phyloP scores from a whole-genome alignment of 2,113 vertebrate species.

The Baryphthengus martii region DNA sequence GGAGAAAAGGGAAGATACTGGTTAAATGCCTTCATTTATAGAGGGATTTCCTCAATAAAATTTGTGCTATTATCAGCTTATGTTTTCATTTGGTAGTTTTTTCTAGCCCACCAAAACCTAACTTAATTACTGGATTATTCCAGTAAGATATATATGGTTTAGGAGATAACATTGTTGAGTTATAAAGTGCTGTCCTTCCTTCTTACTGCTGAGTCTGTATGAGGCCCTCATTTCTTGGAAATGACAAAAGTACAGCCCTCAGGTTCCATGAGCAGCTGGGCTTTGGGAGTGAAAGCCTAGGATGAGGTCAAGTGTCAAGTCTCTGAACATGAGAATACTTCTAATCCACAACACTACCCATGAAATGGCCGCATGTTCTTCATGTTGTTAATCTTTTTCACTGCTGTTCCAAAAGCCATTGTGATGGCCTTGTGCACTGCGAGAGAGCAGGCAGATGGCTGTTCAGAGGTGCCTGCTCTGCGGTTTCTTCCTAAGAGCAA shows the following conservation, averaged over 20 bases:
- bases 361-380: neutral
- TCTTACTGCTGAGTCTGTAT: neutral
- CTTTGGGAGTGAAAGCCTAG: neutral
- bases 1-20: neutral
- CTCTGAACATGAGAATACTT: neutral
- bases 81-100: neutral
- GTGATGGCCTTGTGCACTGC: neutral
- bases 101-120: neutral
- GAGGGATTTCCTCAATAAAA: neutral
- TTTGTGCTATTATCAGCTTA: neutral
- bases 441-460: neutral
- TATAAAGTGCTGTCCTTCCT: neutral
- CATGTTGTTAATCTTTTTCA: neutral
- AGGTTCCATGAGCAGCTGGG: neutral
- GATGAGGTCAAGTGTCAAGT: neutral
- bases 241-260: neutral
- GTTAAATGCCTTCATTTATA: neutral
- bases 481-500: neutral
- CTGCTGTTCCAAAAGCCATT: neutral
- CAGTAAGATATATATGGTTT: neutral
- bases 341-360: neutral
- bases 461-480: neutral
- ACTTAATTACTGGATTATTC: neutral
- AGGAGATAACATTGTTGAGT: neutral
- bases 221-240: neutral